A percentile compares a stretch with the other conserved stretches of the same genome.
Conservation (phyloP, 2,797 vertebrate species). For the Masticophis lateralis region DNA sequence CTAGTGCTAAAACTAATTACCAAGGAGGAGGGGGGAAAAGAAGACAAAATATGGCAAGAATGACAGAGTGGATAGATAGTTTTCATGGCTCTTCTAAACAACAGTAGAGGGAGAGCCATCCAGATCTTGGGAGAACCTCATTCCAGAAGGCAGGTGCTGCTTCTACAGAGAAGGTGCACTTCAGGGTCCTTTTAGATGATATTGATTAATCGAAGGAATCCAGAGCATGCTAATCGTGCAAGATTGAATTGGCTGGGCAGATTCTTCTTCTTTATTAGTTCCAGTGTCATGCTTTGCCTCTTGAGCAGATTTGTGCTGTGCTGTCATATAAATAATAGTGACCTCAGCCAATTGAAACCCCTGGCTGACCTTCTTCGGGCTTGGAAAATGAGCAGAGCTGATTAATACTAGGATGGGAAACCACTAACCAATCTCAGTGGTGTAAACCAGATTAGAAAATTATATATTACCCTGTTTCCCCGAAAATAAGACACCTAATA, state of each 20-base stretch:
- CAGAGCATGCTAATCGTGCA: not conserved
- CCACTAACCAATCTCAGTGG: not conserved
- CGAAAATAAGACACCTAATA: too few relatives aligned
- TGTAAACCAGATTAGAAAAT: not conserved
- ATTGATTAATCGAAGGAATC: not conserved
- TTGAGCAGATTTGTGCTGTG: not conserved
- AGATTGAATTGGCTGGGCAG: not conserved
- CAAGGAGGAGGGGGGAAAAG: not conserved
- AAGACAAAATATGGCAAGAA: not conserved
- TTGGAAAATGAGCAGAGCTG: not conserved
- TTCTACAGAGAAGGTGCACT: not conserved
- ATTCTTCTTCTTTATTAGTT: not conserved
- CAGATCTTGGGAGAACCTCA: not conserved
- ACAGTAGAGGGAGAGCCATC: not conserved
- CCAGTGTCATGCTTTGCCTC: not conserved
- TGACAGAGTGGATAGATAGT: not conserved
- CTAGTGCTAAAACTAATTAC: not conserved
- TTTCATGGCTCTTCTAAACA: not conserved
- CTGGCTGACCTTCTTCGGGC: not conserved
- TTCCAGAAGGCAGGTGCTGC: not conserved
- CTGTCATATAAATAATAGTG: not conserved
- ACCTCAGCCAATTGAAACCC: not conserved
- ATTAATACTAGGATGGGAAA: not conserved
- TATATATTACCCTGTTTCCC: not conserved
- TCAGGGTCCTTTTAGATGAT: not conserved